phyloP scores from a whole-genome alignment of 2,797 vertebrate species.

The Heterohyrax brucei region DNA sequence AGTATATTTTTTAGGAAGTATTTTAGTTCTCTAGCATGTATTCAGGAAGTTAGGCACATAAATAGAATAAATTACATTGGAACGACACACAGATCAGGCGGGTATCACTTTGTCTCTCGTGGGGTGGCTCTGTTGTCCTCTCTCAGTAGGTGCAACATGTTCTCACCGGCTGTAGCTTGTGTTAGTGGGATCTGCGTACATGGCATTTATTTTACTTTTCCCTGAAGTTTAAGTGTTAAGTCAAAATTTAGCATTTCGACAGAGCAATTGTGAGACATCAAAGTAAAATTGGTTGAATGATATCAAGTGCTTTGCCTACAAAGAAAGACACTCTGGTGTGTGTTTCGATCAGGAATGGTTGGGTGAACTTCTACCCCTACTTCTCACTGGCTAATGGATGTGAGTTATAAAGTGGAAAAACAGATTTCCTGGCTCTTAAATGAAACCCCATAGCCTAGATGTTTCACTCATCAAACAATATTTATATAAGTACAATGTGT shows the following conservation, averaged over 20 bases:
- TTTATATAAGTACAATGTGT: slow-evolving; percentile 20
- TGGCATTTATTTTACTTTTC: slow-evolving; percentile 53
- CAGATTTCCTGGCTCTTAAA: slow-evolving; percentile 59
- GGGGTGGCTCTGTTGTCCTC: background rate
- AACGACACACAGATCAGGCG: background rate
- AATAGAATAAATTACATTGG: background rate
- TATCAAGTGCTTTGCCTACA: background rate
- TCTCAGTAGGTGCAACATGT: background rate
- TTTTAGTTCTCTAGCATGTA: background rate
- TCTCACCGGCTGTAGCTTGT: background rate
- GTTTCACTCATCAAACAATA: slow-evolving; percentile 50
- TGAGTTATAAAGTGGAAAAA: slow-evolving; percentile 47
- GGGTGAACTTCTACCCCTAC: background rate
- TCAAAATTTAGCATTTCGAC: slow-evolving; percentile 44
- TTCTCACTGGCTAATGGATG: background rate
- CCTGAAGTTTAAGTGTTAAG: slow-evolving; percentile 54
- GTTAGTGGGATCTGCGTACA: background rate
- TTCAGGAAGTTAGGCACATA: background rate
- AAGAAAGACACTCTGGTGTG: background rate
- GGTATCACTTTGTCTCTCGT: background rate
- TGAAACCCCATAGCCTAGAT: slow-evolving; percentile 42
- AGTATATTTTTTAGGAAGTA: background rate
- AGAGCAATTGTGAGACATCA: slow-evolving; percentile 17
- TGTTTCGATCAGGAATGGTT: slow-evolving; percentile 33
- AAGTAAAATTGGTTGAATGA: slow-evolving; percentile 23